Evolutionary conservation across 2,888 invertebrate species (phyloP).

Genomic region (Papilio demoleus): DNA sequence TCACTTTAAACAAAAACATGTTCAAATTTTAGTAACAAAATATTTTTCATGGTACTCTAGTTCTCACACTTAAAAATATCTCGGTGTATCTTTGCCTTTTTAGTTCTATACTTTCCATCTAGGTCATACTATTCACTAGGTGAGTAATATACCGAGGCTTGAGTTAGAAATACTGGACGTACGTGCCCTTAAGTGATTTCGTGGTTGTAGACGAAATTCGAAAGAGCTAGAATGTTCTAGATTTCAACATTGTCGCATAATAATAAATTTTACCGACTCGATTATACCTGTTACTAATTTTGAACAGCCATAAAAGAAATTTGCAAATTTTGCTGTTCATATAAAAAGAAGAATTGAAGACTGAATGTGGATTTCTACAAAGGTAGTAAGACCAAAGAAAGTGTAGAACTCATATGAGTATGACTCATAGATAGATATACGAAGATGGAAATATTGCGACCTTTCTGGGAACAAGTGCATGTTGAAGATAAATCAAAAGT

Average conservation of each 20-base stretch:
- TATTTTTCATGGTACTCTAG: background rate
- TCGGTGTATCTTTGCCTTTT: slow-evolving; percentile 12
- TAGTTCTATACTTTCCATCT: slow-evolving; percentile 22
- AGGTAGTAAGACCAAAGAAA: too few species aligned
- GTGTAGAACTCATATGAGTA: too few species aligned
- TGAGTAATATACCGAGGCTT: slow-evolving; percentile 23
- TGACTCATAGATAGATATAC: too few species aligned
- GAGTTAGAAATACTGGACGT: slow-evolving; percentile 31
- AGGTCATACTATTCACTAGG: slow-evolving; percentile 33
- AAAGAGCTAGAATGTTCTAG: slow-evolving; percentile 10
- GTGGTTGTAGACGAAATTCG: slow-evolving; percentile 30
- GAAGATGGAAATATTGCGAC: background rate
- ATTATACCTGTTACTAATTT: background rate
- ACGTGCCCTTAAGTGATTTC: slow-evolving; percentile 36
- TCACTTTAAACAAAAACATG: background rate
- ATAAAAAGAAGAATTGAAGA: too few species aligned
- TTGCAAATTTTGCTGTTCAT: too few species aligned
- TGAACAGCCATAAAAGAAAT: too few species aligned
- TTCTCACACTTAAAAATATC: background rate
- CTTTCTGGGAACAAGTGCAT: background rate
- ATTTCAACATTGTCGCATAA: background rate
- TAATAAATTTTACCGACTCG: slow-evolving; percentile 1
- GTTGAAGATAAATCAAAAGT: background rate
- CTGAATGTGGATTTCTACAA: too few species aligned
- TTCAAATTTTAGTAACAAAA: background rate